Evolutionary conservation across 1,140 invertebrate genomes (phyloP).

Genomic region (Pogonognathellus flavescens): DNA sequence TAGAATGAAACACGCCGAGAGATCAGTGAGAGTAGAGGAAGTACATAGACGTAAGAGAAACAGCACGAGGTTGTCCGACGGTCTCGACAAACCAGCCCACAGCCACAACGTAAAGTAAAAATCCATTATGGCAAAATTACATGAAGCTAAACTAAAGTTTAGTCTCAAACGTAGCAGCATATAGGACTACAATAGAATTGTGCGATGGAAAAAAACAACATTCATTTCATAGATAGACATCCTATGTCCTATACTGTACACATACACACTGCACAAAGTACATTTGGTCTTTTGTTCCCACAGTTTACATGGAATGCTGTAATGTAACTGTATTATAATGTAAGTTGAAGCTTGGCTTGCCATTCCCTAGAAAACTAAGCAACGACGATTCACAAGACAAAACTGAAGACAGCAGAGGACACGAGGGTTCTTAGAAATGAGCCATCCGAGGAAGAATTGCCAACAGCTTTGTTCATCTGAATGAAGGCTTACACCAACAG

Average conservation of each 20-base stretch:
- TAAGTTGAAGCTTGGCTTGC: neutral
- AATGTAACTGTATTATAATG: neutral
- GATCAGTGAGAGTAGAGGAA: too few relatives aligned
- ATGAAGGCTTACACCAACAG: too few relatives aligned
- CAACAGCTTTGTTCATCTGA: too few relatives aligned
- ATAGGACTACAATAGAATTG: slow-evolving; percentile 12
- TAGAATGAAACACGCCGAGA: too few relatives aligned
- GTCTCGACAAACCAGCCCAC: neutral
- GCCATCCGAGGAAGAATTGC: neutral
- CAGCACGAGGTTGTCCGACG: too few relatives aligned
- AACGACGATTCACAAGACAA: neutral
- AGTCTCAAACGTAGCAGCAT: slow-evolving; percentile 6
- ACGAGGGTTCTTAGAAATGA: neutral
- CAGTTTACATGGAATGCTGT: neutral
- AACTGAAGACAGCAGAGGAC: neutral
- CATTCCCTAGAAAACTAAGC: too few relatives aligned
- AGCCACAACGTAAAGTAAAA: slow-evolving; percentile 48
- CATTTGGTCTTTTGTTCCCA: neutral
- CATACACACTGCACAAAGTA: neutral
- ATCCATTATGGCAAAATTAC: slow-evolving; percentile 43
- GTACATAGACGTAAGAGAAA: too few relatives aligned
- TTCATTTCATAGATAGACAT: slow-evolving; percentile 7
- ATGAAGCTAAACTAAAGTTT: slow-evolving; percentile 47
- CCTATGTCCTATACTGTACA: neutral
- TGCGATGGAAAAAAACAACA: slow-evolving; percentile 27